Conservation (phyloP, 2,888 invertebrate genomes). For the Agriotes lineatus region DNA sequence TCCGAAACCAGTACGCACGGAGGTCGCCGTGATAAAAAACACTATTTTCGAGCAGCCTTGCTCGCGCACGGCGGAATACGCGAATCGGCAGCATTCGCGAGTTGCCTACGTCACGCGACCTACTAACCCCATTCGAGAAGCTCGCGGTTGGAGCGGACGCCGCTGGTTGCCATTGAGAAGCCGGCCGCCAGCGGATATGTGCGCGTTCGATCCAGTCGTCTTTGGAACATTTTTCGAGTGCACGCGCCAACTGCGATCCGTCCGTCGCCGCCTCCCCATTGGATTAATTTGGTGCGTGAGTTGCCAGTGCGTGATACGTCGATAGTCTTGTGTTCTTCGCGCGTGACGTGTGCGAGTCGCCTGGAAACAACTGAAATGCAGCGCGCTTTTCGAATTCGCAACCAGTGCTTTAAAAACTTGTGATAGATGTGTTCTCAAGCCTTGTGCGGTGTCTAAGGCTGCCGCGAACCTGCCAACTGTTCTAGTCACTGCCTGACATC, state of each 20-base stretch:
- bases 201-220: no score
- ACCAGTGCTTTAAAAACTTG: conserved; percentile 20
- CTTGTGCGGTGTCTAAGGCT: conserved; percentile 39
- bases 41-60: conserved; percentile 60
- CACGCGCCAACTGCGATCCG: no score
- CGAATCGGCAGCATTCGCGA: conserved; percentile 79
- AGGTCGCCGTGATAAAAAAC: conserved; percentile 54
- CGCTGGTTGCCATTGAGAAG: conserved; percentile 63
- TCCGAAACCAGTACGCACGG: conserved; percentile 46
- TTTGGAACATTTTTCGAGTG: no score
- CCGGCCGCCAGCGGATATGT: conserved; percentile 51
- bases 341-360: conserved; percentile 35
- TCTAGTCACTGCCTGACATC: conserved; percentile 49
- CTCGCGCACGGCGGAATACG: conserved; percentile 71
- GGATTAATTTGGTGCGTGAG: conserved; percentile 42
- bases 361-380: conserved; percentile 9
- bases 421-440: conserved; percentile 39
- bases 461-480: conserved; percentile 45
- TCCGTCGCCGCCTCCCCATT: no score
- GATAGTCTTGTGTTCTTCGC: conserved; percentile 40
- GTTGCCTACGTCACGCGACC: conserved; percentile 73
- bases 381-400: neutral
- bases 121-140: conserved; percentile 77
- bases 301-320: conserved; percentile 31
- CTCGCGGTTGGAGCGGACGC: conserved; percentile 60